Conservation (phyloP, 2,888 invertebrate genomes). For the Nephrotoma flavescens region DNA sequence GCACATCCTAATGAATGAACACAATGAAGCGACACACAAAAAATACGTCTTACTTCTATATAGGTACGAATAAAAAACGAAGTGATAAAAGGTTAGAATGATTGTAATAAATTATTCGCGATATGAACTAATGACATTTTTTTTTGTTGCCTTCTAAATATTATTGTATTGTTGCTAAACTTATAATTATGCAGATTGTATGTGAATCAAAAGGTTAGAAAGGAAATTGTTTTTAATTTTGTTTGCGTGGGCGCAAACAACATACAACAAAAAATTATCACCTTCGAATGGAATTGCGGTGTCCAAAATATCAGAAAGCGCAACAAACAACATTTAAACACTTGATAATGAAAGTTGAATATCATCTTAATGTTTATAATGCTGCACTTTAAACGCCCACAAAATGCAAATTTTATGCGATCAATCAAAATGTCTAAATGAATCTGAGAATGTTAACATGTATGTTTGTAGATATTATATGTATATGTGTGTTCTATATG, state of each 20-base stretch:
- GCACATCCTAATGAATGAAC: not conserved
- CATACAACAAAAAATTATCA: not conserved
- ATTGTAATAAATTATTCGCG: not conserved
- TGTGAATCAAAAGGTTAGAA: not conserved
- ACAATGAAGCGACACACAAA: not conserved
- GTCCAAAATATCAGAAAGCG: not conserved
- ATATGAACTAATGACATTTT: not conserved
- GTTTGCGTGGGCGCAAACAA: not conserved
- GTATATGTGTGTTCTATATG: too few relatives aligned
- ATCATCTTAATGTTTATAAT: not conserved
- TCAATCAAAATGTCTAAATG: not conserved
- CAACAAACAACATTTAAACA: not conserved
- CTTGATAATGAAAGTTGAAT: not conserved
- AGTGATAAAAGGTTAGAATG: not conserved
- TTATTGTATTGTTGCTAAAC: not conserved
- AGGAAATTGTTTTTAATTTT: not conserved
- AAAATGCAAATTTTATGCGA: not conserved
- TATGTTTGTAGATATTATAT: too few relatives aligned
- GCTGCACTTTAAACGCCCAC: not conserved
- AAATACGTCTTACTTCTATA: not conserved
- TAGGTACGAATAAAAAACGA: not conserved
- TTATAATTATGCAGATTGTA: not conserved
- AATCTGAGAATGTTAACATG: too few relatives aligned
- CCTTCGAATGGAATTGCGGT: not conserved
- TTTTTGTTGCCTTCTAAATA: not conserved